Conservation (phyloP, 2,888 invertebrate species). For the Nycteola revayana region DNA sequence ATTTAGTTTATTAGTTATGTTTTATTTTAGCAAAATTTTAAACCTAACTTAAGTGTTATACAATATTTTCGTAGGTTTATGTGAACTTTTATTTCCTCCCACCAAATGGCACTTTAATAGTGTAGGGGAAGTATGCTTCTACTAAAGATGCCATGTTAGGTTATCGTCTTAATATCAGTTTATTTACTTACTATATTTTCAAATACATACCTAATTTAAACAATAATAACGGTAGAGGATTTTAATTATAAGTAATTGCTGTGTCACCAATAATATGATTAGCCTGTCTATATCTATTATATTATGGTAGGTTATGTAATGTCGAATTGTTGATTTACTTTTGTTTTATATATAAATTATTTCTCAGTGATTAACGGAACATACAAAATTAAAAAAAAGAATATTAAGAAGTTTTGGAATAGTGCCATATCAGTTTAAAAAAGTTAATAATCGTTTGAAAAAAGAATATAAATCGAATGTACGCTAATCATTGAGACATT, state of each 20-base stretch:
- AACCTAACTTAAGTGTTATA: slow-evolving; percentile 80
- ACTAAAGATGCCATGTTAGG: slow-evolving; percentile 65
- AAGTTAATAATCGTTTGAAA: slow-evolving; percentile 27
- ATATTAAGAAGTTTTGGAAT: slow-evolving; percentile 46
- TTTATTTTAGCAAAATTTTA: slow-evolving; percentile 82
- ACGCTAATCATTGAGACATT: slow-evolving; percentile 60
- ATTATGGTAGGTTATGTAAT: slow-evolving; percentile 56
- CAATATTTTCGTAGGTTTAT: slow-evolving; percentile 77
- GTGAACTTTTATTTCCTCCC: slow-evolving; percentile 75
- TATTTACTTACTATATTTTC: slow-evolving; percentile 49
- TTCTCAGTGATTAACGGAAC: slow-evolving; percentile 60
- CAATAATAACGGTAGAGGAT: slow-evolving; percentile 63
- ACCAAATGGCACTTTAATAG: slow-evolving; percentile 71
- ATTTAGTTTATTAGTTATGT: slow-evolving; percentile 82
- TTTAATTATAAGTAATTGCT: slow-evolving; percentile 73
- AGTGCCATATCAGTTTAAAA: slow-evolving; percentile 64
- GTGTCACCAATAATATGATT: slow-evolving; percentile 80
- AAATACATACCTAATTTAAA: slow-evolving; percentile 49
- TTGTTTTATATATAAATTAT: slow-evolving; percentile 40
- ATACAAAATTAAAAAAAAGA: slow-evolving; percentile 32
- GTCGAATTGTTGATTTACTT: slow-evolving; percentile 44
- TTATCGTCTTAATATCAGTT: slow-evolving; percentile 61
- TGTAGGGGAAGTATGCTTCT: slow-evolving; percentile 44
- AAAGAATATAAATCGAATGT: slow-evolving; percentile 22
- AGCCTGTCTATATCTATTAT: slow-evolving; percentile 66